Evolutionary conservation across 2,888 invertebrate species (phyloP), one percentile per base, ranked within the genome.

Genomic region (Bembecia ichneumoniformis): DNA sequence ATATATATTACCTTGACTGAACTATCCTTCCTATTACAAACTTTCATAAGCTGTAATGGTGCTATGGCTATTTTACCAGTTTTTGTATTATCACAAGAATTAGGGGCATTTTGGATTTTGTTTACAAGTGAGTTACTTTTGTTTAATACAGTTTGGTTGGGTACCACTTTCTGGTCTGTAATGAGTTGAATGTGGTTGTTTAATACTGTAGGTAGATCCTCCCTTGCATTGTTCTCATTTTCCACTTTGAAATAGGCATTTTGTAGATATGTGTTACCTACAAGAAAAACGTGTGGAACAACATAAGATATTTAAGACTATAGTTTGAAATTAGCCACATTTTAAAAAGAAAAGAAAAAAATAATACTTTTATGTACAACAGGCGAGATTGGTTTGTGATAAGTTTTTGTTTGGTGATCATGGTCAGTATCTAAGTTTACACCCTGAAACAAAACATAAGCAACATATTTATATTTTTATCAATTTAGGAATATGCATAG

Each of bases 231-330:
- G 50, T 81, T 74, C 58, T 87, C 86, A 66, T 87, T 87, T 1
- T 79, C 74, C n/a, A 87, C 78, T 66, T 82, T 83, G 50, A 76
- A 84, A 55, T 73, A 78, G 3, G 78, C 64, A 63, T 78, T 78
- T 57, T 71, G 70, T 13, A 66, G 57, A 51, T 66, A 63, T 49
- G 63, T 63, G 55, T 70, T 74, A 13, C 55, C 82, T 83, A 52
- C 17, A 76, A 76, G 48, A 43, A 44, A 44, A 44, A 17, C 14
- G 7, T 9, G 28, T 28, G 7, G 4, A 9, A 28, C 28, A 28
- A 28, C 28, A 28, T 28, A 4, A 9, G 7, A 28, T 28, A 28
- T 28, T 28, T 28, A 7, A 28, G 2, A 9, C 7, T 28, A 17
- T 9, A 28, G 9, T 9, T 7, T 28, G 5, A 28, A 28, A 28